A percentile compares a stretch with the other conserved stretches of the same genome.
Evolutionary conservation across 2,888 invertebrate genomes (phyloP).

Genomic region (Noctua pronuba): DNA sequence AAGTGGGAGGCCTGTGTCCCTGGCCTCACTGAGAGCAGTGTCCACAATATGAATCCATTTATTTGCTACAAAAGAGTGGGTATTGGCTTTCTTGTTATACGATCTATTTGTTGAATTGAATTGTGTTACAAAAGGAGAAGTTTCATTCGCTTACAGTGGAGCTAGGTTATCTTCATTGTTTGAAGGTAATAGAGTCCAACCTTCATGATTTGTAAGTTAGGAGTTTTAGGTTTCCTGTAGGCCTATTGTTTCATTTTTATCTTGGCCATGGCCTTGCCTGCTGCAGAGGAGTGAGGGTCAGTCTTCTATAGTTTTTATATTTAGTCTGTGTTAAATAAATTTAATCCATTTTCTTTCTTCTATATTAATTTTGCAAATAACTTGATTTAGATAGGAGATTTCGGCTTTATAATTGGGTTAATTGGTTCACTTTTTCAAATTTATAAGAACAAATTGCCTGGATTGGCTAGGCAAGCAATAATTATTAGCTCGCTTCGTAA

Average conservation of each 20-base stretch:
- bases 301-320: not conserved
- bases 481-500: constrained; percentile 4
- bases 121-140: not conserved
- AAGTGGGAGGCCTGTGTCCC: constrained; percentile 59
- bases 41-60: constrained; percentile 54
- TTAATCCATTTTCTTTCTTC: not conserved
- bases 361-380: not conserved
- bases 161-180: not conserved
- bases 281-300: not conserved
- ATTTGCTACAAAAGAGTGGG: constrained; percentile 33
- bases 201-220: not conserved
- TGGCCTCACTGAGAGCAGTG: constrained; percentile 48
- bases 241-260: constrained; percentile 8
- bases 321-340: not conserved
- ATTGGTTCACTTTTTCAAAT: not conserved
- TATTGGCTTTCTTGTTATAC: constrained; percentile 45
- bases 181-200: not conserved
- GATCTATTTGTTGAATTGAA: constrained; percentile 29
- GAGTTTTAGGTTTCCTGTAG: not conserved
- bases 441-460: not conserved
- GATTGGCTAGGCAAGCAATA: constrained; percentile 1
- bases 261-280: not conserved
- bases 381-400: not conserved
- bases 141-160: not conserved
- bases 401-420: not conserved